phyloP scores from a whole-genome alignment of 2,113 vertebrate genomes.

The Megalops atlanticus region DNA sequence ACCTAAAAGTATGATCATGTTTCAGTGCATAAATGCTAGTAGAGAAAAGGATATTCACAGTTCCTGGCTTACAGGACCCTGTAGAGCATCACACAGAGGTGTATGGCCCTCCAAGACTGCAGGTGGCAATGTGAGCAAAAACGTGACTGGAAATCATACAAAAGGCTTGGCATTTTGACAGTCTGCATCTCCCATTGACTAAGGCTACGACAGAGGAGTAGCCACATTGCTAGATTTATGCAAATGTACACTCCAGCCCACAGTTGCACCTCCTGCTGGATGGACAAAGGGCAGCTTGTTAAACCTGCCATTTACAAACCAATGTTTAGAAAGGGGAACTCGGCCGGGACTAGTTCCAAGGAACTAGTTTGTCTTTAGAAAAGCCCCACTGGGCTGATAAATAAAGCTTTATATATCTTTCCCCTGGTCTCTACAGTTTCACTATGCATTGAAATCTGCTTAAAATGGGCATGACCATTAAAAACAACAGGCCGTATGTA shows the following conservation, averaged over 20 bases:
- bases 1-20: neutral
- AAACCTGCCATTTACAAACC: constrained; percentile 23
- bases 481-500: constrained; percentile 16
- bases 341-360: constrained; percentile 31
- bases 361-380: constrained; percentile 15
- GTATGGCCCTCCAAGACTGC: neutral
- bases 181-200: neutral
- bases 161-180: too few relatives aligned
- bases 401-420: constrained; percentile 23
- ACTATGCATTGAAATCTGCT: constrained; percentile 1
- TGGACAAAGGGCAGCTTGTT: constrained; percentile 26
- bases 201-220: neutral
- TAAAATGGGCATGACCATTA: neutral
- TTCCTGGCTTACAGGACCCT: neutral
- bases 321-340: constrained; percentile 26
- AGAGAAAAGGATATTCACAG: neutral
- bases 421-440: neutral
- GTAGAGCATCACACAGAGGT: neutral
- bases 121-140: neutral
- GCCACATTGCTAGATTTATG: constrained; percentile 23
- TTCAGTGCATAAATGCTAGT: neutral
- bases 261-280: neutral
- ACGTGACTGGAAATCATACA: neutral
- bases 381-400: constrained; percentile 31
- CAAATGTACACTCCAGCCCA: constrained; percentile 14